phyloP scores from a whole-genome alignment of 2,797 vertebrate species.

The Otolemur crassicaudatus region DNA sequence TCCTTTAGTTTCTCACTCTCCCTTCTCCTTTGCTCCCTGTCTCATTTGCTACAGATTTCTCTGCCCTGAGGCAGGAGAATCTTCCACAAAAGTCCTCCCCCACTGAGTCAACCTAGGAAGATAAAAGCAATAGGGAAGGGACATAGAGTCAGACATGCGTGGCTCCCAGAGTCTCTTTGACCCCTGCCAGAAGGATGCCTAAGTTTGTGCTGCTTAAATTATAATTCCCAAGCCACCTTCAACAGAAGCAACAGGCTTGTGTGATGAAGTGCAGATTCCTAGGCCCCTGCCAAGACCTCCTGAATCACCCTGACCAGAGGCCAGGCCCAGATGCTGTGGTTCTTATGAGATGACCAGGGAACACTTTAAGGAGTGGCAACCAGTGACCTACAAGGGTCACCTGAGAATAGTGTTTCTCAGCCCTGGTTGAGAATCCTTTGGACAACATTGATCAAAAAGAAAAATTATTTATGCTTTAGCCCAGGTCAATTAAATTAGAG shows the following conservation, averaged over 20 bases:
- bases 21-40: neutral
- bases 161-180: neutral
- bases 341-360: neutral
- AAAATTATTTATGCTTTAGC: neutral
- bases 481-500: neutral
- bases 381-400: neutral
- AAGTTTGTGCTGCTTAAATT: neutral
- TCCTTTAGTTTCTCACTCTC: neutral
- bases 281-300: no score
- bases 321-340: neutral
- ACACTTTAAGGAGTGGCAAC: neutral
- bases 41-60: neutral
- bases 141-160: fast-evolving
- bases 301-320: neutral
- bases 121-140: neutral
- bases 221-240: neutral
- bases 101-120: neutral
- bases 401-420: neutral
- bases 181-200: fast-evolving
- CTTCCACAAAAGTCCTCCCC: neutral
- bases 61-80: neutral
- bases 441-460: neutral
- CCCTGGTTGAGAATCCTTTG: neutral
- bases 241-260: neutral
- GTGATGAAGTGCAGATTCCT: neutral